Evolutionary conservation across 2,888 invertebrate genomes (phyloP), one percentile per base, ranked within the genome.

Genomic region (Drosophila barbarae): DNA sequence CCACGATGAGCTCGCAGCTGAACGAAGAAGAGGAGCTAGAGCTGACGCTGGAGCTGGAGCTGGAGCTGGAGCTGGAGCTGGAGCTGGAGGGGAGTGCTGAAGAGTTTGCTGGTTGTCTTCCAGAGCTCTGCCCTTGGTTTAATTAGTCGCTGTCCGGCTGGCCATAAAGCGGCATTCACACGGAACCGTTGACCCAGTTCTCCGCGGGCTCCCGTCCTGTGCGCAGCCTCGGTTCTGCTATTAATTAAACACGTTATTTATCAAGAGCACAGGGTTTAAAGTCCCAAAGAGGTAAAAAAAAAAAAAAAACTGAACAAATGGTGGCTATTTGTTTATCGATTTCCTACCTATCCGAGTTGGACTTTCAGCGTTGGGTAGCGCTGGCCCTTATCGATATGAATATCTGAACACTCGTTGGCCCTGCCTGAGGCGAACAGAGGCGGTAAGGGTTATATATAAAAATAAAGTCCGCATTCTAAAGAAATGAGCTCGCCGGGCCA

Each of bases 221-320:
- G 51, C 51, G 13, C 53, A 36, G 52, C 46, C 57, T 39, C 51
- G 30, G 15, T 49, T 30, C 28, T 55, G 32, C 52, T 59, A 72
- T 79, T 82, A 78, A 78, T 83, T 82, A 79, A 79, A 76, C 69
- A 79, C 74, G 77, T 79, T 73, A 82, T 79, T 73, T 69, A 64
- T 66, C 67, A 51, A 74, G 68, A 74, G 72, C 72, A 57, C 68
- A 68, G 42, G 80, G 77, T 72, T 66, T 71, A 61, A 66, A 69
- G 74, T 71, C 55, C 42, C 49, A 7, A 32, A 6, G 41, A 26
- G 30, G 53, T 28, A 36, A 9, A 18, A 36, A 9, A 8, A 8
- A 28, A 15, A 9, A 10, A 26, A 7, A 21, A 35, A 26, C 53
- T 23, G 18, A 54, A 52, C 39, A 52, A 52, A 38, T 47, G 49